Percentiles rank a stretch among this genome's conserved stretches.
Evolutionary conservation across 35 echinoderm and acorn worm genomes (phyloP).

Genomic region (Eucidaris tribuloides): DNA sequence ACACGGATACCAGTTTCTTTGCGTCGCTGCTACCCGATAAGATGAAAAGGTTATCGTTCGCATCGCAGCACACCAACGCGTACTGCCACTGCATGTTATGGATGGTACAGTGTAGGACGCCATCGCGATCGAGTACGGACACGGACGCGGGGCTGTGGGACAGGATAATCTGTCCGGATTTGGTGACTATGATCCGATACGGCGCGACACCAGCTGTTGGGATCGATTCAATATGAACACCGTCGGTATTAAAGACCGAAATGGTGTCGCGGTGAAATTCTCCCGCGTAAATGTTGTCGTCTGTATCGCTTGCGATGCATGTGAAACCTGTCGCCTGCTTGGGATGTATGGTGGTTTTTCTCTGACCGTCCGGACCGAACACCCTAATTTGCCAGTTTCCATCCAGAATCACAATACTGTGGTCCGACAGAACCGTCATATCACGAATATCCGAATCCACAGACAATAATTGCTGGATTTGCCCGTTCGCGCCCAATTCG

Average conservation of each 20-base stretch:
- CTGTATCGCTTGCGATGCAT: neutral
- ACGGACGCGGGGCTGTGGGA: constrained; percentile 6
- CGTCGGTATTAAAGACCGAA: constrained; percentile 4
- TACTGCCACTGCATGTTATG: constrained; percentile 13
- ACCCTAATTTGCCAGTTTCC: neutral
- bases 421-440: constrained; percentile 8
- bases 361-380: neutral
- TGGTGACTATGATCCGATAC: constrained; percentile 1
- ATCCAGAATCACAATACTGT: constrained; percentile 10
- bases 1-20: constrained; percentile 1
- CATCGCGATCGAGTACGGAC: neutral
- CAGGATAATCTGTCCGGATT: constrained; percentile 4
- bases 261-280: constrained; percentile 19
- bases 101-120: neutral
- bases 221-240: neutral
- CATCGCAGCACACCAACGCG: constrained; percentile 11
- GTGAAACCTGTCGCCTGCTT: neutral
- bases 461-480: neutral
- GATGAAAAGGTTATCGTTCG: neutral
- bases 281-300: constrained; percentile 13
- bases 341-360: neutral
- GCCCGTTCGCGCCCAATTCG: neutral
- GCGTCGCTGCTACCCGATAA: neutral
- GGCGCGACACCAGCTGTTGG: neutral
- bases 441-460: neutral